These are phyloP conservation scores for Lacanobia oleracea DNA, from an alignment of 2,888 invertebrate genomes.

Conservation along the genomic window DNA sequence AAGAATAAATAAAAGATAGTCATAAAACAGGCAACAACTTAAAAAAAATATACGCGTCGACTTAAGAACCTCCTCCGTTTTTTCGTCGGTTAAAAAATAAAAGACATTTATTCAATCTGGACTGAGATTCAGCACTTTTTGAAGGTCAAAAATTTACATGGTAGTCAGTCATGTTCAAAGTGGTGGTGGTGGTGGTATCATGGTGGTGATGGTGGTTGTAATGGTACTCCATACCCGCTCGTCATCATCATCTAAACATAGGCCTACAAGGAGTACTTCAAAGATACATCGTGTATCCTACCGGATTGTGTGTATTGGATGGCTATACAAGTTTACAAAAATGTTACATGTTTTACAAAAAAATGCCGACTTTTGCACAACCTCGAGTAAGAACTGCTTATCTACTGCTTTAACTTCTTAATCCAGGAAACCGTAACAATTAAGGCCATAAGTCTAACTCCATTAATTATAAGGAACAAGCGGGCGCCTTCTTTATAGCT, in stretches of 20 bases:
- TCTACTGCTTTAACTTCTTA: background rate
- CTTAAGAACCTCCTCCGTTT: no score
- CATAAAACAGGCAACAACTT: background rate
- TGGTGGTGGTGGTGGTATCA: no score
- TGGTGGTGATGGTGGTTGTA: no score
- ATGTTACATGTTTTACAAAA: no score
- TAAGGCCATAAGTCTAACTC: background rate
- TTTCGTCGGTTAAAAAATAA: background rate
- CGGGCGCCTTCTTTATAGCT: conserved; percentile 25
- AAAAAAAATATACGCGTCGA: no score
- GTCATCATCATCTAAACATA: background rate
- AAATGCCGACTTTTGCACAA: background rate
- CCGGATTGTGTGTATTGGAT: background rate
- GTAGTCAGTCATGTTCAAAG: no score
- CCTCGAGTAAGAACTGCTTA: background rate
- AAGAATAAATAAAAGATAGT: conserved; percentile 12
- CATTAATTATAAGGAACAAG: background rate
- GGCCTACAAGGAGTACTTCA: background rate
- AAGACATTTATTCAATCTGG: no score
- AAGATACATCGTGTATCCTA: background rate
- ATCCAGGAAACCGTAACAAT: conserved; percentile 12
- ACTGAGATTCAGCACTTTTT: no score
- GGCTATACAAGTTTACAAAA: no score
- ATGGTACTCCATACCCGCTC: no score
- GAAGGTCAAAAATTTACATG: no score